A percentile compares a stretch with the other conserved stretches of the same genome.
Conservation (phyloP, 2,888 invertebrate species). For the Polymixis flavicincta region DNA sequence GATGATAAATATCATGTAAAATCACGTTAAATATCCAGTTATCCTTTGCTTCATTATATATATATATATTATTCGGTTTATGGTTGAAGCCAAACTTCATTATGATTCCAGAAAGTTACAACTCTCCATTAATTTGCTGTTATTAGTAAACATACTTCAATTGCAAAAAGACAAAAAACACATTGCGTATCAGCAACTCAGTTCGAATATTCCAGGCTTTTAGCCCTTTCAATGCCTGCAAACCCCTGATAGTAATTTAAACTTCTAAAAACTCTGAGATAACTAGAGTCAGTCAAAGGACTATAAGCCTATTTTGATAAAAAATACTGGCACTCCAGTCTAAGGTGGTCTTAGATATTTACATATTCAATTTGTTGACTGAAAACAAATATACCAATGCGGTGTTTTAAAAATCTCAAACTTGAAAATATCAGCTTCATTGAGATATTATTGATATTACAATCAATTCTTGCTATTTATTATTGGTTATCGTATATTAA, state of each 20-base stretch:
- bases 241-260: background rate
- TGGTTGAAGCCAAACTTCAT: constrained; percentile 2
- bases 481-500: background rate
- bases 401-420: constrained; percentile 9
- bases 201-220: constrained; percentile 53
- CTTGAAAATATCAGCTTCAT: background rate
- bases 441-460: background rate
- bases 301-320: background rate
- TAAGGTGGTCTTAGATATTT: background rate
- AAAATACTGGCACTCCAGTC: background rate
- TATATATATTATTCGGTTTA: background rate
- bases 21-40: background rate
- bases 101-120: constrained; percentile 43
- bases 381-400: background rate
- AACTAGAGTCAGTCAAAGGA: background rate
- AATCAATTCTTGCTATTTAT: background rate
- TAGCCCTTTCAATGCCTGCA: constrained; percentile 60
- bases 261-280: background rate
- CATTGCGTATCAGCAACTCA: constrained; percentile 60
- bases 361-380: background rate
- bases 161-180: constrained; percentile 66
- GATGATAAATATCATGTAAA: constrained; percentile 9
- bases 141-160: constrained; percentile 64
- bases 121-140: constrained; percentile 46
- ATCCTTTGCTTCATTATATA: background rate